Conservation (phyloP, 2,113 vertebrate genomes). For the Callipepla squamata region DNA sequence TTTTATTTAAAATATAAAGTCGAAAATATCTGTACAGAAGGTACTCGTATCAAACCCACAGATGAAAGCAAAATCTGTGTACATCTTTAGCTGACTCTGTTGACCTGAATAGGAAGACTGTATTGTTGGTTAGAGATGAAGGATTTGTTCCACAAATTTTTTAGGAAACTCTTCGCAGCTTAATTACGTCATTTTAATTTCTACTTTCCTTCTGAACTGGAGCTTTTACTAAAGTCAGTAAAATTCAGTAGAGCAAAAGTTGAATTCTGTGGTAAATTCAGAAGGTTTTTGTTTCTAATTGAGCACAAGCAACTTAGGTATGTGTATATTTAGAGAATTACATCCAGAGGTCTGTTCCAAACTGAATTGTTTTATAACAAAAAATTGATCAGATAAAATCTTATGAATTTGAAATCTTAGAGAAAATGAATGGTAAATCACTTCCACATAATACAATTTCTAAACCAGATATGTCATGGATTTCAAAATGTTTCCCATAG, state of each 20-base stretch:
- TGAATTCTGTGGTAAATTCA: background rate
- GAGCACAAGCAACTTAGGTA: background rate
- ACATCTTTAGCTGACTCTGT: background rate
- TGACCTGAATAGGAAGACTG: background rate
- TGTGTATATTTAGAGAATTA: background rate
- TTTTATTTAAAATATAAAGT: background rate
- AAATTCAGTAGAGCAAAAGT: background rate
- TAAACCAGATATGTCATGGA: background rate
- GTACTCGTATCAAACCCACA: background rate
- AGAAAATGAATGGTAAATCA: background rate
- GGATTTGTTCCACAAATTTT: background rate
- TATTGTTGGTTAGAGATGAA: background rate
- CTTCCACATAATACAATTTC: background rate
- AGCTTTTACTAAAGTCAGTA: background rate
- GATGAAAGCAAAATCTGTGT: slow-evolving; percentile 24
- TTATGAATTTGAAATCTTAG: background rate
- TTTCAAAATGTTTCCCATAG: background rate
- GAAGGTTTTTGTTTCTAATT: background rate
- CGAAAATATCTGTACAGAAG: background rate
- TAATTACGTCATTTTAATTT: slow-evolving; percentile 38
- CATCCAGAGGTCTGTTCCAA: background rate
- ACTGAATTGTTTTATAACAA: background rate
- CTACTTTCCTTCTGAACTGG: slow-evolving; percentile 16
- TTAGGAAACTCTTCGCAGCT: slow-evolving; percentile 34
- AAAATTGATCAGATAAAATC: background rate